Percentiles rank a stretch among this genome's conserved stretches.
These are phyloP conservation scores for Lutjanus argentimaculatus DNA, from an alignment of 2,797 vertebrate genomes.

Conservation along the genomic window DNA sequence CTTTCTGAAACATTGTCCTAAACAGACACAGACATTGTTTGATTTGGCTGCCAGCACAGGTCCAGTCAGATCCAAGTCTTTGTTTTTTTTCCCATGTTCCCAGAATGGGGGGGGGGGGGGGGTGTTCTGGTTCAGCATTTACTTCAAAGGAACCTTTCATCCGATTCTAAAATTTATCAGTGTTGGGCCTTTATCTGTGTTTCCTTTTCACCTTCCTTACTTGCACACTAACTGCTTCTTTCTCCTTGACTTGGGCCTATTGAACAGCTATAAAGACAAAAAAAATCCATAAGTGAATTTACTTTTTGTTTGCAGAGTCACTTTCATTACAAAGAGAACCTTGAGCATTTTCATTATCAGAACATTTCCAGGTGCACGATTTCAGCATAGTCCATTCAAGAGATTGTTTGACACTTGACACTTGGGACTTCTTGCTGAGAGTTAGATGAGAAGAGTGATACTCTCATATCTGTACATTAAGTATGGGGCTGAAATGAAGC, in stretches of 20 bases:
- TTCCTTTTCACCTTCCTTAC: not conserved
- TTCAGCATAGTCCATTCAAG: not conserved
- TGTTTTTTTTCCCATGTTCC: conserved; percentile 49
- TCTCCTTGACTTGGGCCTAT: not conserved
- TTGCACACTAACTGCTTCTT: not conserved
- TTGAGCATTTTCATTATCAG: not conserved
- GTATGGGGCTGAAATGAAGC: not conserved
- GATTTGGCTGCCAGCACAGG: conserved; percentile 60
- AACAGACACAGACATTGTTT: conserved; percentile 75
- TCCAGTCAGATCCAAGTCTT: conserved; percentile 57
- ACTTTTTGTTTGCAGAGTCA: not conserved
- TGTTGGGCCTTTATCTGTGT: conserved; percentile 26
- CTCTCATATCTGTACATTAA: not conserved
- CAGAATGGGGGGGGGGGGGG: conserved; percentile 20
- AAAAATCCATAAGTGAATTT: not conserved
- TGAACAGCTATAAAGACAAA: not conserved
- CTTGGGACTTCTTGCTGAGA: not conserved
- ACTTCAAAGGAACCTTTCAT: conserved; percentile 66
- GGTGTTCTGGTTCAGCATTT: conserved; percentile 39
- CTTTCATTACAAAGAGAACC: not conserved
- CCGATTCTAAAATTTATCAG: conserved; percentile 36
- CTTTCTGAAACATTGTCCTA: conserved; percentile 49
- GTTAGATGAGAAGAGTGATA: not conserved
- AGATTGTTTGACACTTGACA: not conserved
- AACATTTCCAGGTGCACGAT: not conserved